Evolutionary conservation across 2,888 invertebrate genomes (phyloP).

Genomic region (Chydorus sphaericus): DNA sequence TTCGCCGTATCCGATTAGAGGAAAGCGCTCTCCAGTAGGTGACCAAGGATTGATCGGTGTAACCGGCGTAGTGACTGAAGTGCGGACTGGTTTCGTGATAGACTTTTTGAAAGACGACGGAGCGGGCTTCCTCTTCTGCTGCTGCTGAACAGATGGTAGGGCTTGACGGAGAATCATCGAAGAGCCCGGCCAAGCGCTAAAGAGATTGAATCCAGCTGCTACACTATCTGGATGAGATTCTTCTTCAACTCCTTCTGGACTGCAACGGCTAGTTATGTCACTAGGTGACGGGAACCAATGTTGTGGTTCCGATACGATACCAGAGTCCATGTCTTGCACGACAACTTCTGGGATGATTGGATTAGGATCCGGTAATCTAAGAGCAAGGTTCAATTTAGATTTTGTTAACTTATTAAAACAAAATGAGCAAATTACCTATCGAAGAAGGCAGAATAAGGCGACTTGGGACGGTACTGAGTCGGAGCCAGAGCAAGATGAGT

Average conservation of each 20-base stretch:
- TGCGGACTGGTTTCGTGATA: not conserved
- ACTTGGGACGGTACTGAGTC: slow-evolving; percentile 2
- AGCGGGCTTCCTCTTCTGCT: no score
- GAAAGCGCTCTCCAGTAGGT: not conserved
- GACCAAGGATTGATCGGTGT: not conserved
- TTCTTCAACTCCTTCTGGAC: not conserved
- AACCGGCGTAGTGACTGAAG: not conserved
- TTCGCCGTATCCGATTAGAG: not conserved
- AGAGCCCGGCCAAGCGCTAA: slow-evolving; percentile 7
- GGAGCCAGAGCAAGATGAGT: not conserved
- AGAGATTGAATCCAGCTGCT: slow-evolving; percentile 5
- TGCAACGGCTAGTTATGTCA: not conserved
- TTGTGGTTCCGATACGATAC: not conserved
- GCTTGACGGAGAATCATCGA: slow-evolving; percentile 8
- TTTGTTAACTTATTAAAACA: no score
- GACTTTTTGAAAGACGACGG: not conserved
- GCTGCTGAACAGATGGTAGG: not conserved
- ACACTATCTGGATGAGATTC: not conserved
- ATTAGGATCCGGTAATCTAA: not conserved
- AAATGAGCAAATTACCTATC: not conserved
- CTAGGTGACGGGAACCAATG: slow-evolving; percentile 1
- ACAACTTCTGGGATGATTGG: not conserved
- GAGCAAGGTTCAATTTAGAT: no score
- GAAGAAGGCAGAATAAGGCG: slow-evolving; percentile 7
- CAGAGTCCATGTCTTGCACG: not conserved